Percentiles rank a stretch among this genome's conserved stretches.
Evolutionary conservation across 2,888 invertebrate genomes (phyloP).

Genomic region (Anticlea derivata): DNA sequence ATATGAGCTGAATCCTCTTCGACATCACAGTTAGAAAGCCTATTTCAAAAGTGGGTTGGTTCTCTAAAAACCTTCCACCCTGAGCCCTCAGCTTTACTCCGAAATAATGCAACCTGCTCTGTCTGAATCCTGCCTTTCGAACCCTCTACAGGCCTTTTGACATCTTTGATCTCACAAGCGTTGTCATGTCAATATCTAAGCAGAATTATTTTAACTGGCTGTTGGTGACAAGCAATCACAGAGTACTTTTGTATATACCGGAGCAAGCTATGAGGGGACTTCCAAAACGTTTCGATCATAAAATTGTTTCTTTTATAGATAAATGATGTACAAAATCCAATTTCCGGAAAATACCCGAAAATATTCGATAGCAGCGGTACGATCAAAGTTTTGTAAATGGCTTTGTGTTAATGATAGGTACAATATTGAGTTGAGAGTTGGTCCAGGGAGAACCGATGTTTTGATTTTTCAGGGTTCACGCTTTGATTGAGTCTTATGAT

Average conservation of each 20-base stretch:
- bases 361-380: conserved; percentile 17
- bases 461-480: not conserved
- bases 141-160: not conserved
- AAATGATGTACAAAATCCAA: conserved; percentile 28
- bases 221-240: not conserved
- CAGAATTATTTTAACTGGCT: not conserved
- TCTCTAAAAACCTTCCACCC: too few relatives aligned
- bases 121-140: too few relatives aligned
- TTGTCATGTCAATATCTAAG: not conserved
- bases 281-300: not conserved
- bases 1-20: too few relatives aligned
- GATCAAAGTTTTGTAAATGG: conserved; percentile 16
- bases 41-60: too few relatives aligned
- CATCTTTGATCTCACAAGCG: not conserved
- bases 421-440: conserved; percentile 22
- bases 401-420: conserved; percentile 27
- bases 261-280: too few relatives aligned
- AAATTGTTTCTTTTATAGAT: not conserved
- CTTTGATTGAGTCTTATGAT: not conserved
- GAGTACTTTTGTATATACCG: too few relatives aligned
- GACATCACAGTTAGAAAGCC: too few relatives aligned
- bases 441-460: not conserved
- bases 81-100: too few relatives aligned
- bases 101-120: too few relatives aligned
- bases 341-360: conserved; percentile 25